Conservation (phyloP, 2,113 vertebrate genomes). For the Ivindomyrus marchei region DNA sequence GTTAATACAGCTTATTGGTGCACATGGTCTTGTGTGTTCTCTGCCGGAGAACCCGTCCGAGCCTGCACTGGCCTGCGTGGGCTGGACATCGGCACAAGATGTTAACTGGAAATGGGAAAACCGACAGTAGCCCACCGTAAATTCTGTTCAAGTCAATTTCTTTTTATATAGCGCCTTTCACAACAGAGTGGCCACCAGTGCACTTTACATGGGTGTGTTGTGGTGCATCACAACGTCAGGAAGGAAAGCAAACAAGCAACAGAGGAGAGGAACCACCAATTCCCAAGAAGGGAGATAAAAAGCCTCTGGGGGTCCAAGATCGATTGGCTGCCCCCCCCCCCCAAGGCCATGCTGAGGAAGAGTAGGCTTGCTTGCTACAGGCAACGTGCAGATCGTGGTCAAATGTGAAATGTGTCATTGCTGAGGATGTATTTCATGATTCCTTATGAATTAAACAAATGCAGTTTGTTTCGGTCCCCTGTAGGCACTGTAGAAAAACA, state of each 20-base stretch:
- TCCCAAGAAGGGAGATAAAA: neutral
- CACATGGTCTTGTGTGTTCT: neutral
- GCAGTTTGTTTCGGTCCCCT: neutral
- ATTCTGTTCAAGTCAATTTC: neutral
- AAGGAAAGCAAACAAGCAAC: neutral
- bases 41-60: neutral
- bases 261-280: neutral
- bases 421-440: neutral
- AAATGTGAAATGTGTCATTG: neutral
- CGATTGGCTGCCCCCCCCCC: neutral
- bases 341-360: neutral
- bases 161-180: neutral
- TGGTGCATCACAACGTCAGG: neutral
- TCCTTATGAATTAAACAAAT: neutral
- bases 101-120: neutral
- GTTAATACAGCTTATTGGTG: constrained; percentile 3
- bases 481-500: neutral
- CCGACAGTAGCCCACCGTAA: neutral
- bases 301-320: neutral
- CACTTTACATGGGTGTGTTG: neutral
- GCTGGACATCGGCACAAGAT: too few species aligned
- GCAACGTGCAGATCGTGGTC: neutral
- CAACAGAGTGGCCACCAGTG: neutral
- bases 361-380: neutral
- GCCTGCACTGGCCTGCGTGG: neutral